These are phyloP conservation scores for Saguinus imperator DNA, from an alignment of 2,113 vertebrate species.

Conservation along the genomic window DNA sequence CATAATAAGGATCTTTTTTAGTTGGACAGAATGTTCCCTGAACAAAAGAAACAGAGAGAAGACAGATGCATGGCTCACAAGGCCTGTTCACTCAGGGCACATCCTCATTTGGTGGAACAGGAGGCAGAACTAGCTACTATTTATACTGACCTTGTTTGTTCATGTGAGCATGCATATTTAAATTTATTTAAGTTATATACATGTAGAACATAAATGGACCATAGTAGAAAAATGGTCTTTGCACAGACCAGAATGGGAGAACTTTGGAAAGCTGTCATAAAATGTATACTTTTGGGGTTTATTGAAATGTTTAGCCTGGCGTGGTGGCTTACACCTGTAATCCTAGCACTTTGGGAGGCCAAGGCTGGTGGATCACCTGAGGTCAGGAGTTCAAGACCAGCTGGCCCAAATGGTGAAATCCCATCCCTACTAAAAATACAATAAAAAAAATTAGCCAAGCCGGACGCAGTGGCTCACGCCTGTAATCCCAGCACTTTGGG, in stretches of 20 bases:
- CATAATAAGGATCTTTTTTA: neutral
- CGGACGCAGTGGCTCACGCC: no score
- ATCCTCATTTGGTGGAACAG: neutral
- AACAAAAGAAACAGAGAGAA: neutral
- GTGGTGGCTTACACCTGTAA: no score
- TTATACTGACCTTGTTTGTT: neutral
- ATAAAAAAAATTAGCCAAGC: no score
- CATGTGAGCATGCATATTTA: neutral
- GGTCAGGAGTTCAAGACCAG: no score
- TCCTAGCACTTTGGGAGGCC: no score
- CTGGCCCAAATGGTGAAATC: no score
- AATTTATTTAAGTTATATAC: neutral
- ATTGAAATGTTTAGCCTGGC: neutral
- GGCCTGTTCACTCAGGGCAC: neutral
- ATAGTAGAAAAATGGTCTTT: neutral
- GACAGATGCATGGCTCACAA: fast-evolving
- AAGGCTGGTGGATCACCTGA: no score
- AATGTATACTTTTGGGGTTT: neutral
- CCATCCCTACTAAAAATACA: no score
- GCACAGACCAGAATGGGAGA: neutral
- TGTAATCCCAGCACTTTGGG: no score
- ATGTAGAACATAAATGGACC: neutral
- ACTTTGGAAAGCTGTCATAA: neutral
- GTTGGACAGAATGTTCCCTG: neutral
- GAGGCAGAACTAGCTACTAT: neutral